Conservation (phyloP, 2,888 invertebrate genomes). For the Aphidius colemani region DNA sequence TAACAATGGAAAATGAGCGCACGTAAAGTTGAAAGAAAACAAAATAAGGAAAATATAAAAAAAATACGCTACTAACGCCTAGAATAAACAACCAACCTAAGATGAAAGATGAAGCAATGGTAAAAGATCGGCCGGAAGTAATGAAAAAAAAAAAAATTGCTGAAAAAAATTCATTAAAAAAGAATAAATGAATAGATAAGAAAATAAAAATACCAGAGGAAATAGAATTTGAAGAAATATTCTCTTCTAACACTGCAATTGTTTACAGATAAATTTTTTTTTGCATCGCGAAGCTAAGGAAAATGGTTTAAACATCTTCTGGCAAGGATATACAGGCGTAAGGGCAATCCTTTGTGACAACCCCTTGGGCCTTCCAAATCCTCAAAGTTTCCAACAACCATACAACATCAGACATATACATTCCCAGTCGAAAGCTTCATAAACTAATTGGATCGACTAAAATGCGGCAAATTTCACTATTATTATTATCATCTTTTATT, state of each 20-base stretch:
- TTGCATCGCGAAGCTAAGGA: not conserved
- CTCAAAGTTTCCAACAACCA: not conserved
- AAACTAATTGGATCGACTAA: constrained; percentile 1
- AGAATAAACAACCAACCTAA: constrained; percentile 2
- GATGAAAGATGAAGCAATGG: not conserved
- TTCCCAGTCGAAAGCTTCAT: not conserved
- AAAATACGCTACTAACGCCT: not conserved
- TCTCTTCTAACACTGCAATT: too few relatives aligned
- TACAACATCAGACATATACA: not conserved
- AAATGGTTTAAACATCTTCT: not conserved
- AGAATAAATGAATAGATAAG: too few relatives aligned
- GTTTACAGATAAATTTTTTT: not conserved
- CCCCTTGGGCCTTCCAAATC: not conserved
- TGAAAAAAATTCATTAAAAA: too few relatives aligned
- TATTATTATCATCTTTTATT: too few relatives aligned
- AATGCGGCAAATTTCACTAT: too few relatives aligned
- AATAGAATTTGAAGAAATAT: too few relatives aligned
- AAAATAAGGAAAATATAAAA: constrained; percentile 2
- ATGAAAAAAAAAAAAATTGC: not conserved
- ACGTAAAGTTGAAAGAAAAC: constrained; percentile 14
- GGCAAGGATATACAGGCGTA: not conserved
- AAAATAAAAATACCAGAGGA: too few relatives aligned
- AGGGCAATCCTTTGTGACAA: constrained; percentile 9
- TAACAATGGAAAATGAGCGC: constrained; percentile 18
- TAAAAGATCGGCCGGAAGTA: not conserved